These are phyloP conservation scores for Microtus montanus DNA, from an alignment of 2,113 vertebrate species.

Conservation along the genomic window DNA sequence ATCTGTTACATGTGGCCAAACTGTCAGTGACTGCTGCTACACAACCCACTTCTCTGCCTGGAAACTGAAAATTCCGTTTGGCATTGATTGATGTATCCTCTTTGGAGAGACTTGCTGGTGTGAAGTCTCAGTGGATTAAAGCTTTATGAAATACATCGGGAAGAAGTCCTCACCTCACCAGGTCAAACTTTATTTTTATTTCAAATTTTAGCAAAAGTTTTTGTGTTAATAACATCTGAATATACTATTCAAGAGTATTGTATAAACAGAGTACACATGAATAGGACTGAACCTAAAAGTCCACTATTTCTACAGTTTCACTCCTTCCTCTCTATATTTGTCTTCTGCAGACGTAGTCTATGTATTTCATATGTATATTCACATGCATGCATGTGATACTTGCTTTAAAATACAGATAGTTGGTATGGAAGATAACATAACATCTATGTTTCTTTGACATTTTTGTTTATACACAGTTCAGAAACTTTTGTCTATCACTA, in stretches of 20 bases:
- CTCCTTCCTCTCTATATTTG: background rate
- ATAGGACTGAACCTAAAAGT: background rate
- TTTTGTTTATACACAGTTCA: background rate
- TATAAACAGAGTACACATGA: background rate
- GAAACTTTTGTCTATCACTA: background rate
- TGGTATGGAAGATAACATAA: background rate
- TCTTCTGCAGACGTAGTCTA: background rate
- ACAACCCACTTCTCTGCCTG: background rate
- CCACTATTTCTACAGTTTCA: background rate
- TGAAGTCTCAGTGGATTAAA: background rate
- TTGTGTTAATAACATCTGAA: background rate
- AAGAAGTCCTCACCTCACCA: background rate
- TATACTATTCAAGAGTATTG: background rate
- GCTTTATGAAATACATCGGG: background rate
- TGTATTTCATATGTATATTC: background rate
- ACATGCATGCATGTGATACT: background rate
- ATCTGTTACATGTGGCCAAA: background rate
- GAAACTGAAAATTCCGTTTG: slow-evolving; percentile 30
- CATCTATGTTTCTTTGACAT: background rate
- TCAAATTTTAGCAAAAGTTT: background rate
- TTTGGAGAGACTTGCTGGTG: slow-evolving; percentile 6
- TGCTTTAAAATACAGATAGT: background rate
- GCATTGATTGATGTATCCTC: background rate
- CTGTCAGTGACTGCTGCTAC: background rate
- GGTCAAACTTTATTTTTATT: background rate